A percentile compares a stretch with the other conserved stretches of the same genome.
Evolutionary conservation across 2,113 vertebrate species (phyloP).

Genomic region (Fregata magnificens): DNA sequence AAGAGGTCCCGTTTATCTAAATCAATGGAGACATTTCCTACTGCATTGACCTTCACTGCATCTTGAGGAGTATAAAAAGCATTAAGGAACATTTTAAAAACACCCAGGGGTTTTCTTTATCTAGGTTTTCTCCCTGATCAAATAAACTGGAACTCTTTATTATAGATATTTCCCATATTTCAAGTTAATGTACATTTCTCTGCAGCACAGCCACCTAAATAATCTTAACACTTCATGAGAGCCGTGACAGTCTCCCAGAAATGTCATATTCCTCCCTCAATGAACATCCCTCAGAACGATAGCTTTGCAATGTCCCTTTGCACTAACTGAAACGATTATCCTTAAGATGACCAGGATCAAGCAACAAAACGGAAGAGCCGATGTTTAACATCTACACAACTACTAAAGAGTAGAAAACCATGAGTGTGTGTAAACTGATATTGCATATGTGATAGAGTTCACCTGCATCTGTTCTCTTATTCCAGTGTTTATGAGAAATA

Average conservation of each 20-base stretch:
- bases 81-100: constrained; percentile 45
- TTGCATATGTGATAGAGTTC: rapidly evolving
- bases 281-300: constrained; percentile 55
- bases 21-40: constrained; percentile 61
- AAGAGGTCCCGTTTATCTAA: constrained; percentile 66
- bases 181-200: constrained; percentile 32
- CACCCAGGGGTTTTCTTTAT: constrained; percentile 39
- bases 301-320: constrained; percentile 44
- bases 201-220: constrained; percentile 30
- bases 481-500: background rate
- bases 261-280: constrained; percentile 17
- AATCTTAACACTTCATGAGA: constrained; percentile 18
- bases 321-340: background rate
- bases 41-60: constrained; percentile 64
- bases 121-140: constrained; percentile 33
- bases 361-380: background rate
- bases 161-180: constrained; percentile 47
- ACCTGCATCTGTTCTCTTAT: background rate
- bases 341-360: constrained; percentile 27
- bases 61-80: constrained; percentile 47
- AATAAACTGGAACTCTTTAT: constrained; percentile 52
- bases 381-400: constrained; percentile 16
- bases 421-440: background rate
- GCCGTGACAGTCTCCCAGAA: constrained; percentile 47
- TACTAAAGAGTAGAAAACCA: background rate